Conservation (phyloP, 2,113 vertebrate species). For the Panurus biarmicus region DNA sequence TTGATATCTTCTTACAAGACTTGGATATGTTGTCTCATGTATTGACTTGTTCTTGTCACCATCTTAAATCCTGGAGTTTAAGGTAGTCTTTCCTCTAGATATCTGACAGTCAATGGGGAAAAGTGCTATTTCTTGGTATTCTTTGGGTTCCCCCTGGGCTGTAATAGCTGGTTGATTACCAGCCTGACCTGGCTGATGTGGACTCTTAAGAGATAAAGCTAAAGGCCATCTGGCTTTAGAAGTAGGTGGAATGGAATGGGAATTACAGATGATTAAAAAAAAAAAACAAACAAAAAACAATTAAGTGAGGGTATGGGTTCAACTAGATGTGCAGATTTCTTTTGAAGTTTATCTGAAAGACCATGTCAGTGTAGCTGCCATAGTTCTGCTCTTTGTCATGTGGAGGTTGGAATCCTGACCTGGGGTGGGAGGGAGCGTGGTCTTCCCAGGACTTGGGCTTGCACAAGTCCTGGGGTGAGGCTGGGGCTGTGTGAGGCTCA, state of each 20-base stretch:
- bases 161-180: background rate
- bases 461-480: background rate
- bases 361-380: background rate
- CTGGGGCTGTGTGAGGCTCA: background rate
- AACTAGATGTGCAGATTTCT: background rate
- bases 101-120: background rate
- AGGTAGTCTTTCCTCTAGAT: background rate
- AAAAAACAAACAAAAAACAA: background rate
- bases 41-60: background rate
- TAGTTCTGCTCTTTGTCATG: background rate
- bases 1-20: background rate
- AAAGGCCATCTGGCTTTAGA: background rate
- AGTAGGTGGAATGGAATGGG: background rate
- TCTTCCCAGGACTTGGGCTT: background rate
- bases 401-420: background rate
- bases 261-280: background rate
- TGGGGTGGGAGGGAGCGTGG: accelerated
- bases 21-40: background rate
- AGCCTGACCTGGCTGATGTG: background rate
- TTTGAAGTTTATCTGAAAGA: background rate
- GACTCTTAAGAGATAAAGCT: background rate
- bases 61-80: background rate
- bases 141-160: background rate
- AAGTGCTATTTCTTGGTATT: background rate
- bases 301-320: background rate